Conservation (phyloP, 2,797 vertebrate species). For the Microchirus variegatus region DNA sequence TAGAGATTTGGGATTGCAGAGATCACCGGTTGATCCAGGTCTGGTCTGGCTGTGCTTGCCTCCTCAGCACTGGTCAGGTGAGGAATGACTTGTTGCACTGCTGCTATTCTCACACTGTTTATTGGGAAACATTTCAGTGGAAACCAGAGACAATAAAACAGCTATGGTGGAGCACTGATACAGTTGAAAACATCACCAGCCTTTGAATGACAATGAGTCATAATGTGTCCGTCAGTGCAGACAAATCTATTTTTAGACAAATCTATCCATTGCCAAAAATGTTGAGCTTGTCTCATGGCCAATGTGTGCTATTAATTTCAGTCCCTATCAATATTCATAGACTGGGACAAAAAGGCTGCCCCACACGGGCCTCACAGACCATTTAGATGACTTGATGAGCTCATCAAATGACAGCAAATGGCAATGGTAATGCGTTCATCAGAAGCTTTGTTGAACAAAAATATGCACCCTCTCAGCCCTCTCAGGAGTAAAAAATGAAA, state of each 20-base stretch:
- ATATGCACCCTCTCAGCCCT: conserved; percentile 27
- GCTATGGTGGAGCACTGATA: not conserved
- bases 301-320: conserved; percentile 50
- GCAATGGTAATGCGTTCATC: conserved; percentile 49
- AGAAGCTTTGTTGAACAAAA: conserved; percentile 25
- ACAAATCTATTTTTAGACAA: conserved; percentile 46
- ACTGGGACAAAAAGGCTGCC: conserved; percentile 53
- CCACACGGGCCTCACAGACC: conserved; percentile 51
- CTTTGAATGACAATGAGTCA: conserved; percentile 29
- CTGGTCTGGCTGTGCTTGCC: conserved; percentile 73
- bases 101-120: conserved; percentile 85
- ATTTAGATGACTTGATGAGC: conserved; percentile 58
- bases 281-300: conserved; percentile 36
- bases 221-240: conserved; percentile 24
- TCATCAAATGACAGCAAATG: conserved; percentile 50
- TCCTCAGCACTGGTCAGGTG: conserved; percentile 82
- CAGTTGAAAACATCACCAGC: not conserved
- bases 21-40: conserved; percentile 75
- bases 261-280: conserved; percentile 31
- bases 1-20: conserved; percentile 84
- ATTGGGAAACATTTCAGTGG: not conserved
- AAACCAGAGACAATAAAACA: conserved; percentile 12
- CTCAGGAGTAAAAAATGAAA: conserved; percentile 18
- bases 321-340: conserved; percentile 68
- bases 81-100: conserved; percentile 87